Percentiles rank a stretch among this genome's conserved stretches.
Conservation (phyloP, 2,113 vertebrate species). For the Pseudorhombus dupliciocellatus region DNA sequence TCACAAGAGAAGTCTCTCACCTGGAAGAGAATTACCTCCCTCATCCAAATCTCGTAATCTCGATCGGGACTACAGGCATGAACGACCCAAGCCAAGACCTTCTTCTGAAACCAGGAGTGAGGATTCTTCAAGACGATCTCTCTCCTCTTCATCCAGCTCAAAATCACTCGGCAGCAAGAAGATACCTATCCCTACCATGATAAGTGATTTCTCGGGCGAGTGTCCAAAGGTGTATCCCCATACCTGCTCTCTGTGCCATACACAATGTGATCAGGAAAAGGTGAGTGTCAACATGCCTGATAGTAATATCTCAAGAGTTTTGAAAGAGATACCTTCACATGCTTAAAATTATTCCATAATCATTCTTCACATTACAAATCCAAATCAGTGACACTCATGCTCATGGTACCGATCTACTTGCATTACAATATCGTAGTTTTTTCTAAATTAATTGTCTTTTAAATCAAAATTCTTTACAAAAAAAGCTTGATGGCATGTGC, state of each 20-base stretch:
- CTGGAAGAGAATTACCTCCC: constrained; percentile 74
- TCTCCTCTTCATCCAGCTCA: constrained; percentile 54
- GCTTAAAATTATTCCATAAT: not conserved
- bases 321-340: constrained; percentile 14
- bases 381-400: not conserved
- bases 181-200: constrained; percentile 90
- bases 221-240: constrained; percentile 93
- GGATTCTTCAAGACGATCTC: constrained; percentile 50
- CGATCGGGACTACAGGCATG: constrained; percentile 81
- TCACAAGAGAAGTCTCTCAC: constrained; percentile 55
- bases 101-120: constrained; percentile 55
- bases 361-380: constrained; percentile 18
- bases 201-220: constrained; percentile 92
- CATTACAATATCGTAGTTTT: not conserved
- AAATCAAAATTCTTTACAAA: not conserved
- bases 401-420: not conserved
- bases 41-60: constrained; percentile 75
- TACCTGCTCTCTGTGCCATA: constrained; percentile 94
- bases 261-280: constrained; percentile 93
- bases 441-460: not conserved
- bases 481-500: not conserved
- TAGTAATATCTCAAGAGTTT: constrained; percentile 24
- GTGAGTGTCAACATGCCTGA: constrained; percentile 83
- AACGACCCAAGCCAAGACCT: constrained; percentile 35
- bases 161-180: constrained; percentile 78